Conservation (phyloP, 2,797 vertebrate genomes). For the Neostethus bicornis region DNA sequence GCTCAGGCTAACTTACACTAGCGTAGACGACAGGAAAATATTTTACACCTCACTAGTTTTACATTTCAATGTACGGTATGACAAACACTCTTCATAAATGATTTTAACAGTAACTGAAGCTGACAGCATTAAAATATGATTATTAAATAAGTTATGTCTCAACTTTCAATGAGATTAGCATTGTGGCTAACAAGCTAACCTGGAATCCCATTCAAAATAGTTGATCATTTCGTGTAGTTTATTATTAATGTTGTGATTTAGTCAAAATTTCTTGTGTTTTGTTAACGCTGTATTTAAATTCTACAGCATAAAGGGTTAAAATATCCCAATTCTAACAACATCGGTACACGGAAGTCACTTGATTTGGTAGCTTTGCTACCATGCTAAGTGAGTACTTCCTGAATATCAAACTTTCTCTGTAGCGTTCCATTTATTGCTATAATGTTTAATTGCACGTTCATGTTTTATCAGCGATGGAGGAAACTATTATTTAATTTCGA, state of each 20-base stretch:
- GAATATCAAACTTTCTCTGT: conserved; percentile 57
- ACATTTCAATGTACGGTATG: not conserved
- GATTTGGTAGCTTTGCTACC: conserved; percentile 44
- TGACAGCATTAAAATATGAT: not conserved
- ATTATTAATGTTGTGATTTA: not conserved
- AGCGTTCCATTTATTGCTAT: not conserved
- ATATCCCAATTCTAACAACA: conserved; percentile 9
- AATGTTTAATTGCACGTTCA: not conserved
- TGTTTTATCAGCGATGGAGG: accelerated
- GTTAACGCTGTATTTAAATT: not conserved
- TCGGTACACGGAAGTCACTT: conserved; percentile 60
- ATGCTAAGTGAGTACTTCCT: conserved; percentile 66
- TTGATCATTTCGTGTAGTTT: not conserved
- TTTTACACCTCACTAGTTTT: not conserved
- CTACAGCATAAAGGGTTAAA: not conserved
- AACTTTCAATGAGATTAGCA: conserved; percentile 14
- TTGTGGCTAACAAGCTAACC: conserved; percentile 36
- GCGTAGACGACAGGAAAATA: conserved; percentile 4
- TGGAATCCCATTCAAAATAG: conserved; percentile 8
- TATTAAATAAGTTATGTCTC: not conserved
- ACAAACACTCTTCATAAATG: not conserved
- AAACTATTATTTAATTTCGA: accelerated
- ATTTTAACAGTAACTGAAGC: not conserved
- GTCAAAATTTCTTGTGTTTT: not conserved
- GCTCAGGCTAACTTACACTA: conserved; percentile 9